These are phyloP conservation scores for Ctenicera cuprea DNA, from an alignment of 2,888 invertebrate genomes.

Conservation along the genomic window DNA sequence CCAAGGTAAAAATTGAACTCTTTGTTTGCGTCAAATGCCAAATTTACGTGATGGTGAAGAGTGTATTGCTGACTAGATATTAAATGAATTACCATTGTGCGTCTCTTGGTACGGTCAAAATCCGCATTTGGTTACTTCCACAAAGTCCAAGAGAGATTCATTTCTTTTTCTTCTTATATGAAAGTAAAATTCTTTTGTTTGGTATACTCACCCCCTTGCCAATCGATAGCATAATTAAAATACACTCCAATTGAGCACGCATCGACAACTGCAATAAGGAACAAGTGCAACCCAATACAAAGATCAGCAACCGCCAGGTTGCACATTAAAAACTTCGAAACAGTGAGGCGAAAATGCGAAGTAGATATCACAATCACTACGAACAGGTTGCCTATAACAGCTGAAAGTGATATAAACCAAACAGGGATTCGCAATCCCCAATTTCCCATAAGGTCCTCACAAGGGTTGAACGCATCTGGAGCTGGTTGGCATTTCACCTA, in stretches of 20 bases:
- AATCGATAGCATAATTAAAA: conserved; percentile 81
- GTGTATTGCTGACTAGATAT: too few species aligned
- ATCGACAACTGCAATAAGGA: conserved; percentile 78
- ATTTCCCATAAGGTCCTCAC: conserved; percentile 80
- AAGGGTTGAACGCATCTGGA: conserved; percentile 80
- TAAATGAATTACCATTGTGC: too few species aligned
- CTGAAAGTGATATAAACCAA: conserved; percentile 78
- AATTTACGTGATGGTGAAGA: too few species aligned
- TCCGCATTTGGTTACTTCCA: too few species aligned
- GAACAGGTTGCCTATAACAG: conserved; percentile 79
- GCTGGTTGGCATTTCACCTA: conserved; percentile 73
- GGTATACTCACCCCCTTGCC: conserved; percentile 76
- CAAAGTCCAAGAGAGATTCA: too few species aligned
- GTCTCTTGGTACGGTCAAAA: too few species aligned
- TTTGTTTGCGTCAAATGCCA: too few species aligned
- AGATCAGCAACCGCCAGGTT: conserved; percentile 82
- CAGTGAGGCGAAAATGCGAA: conserved; percentile 73
- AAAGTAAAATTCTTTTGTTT: background rate
- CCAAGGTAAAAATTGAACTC: too few species aligned
- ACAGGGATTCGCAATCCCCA: conserved; percentile 76
- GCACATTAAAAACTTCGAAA: conserved; percentile 79
- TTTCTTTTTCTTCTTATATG: too few species aligned
- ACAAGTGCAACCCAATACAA: conserved; percentile 80
- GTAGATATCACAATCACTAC: conserved; percentile 77
- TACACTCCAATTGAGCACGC: conserved; percentile 79